A percentile compares a stretch with the other conserved stretches of the same genome.
Conservation (phyloP, 2,797 vertebrate genomes). For the Crossoptilon crossoptilon region DNA sequence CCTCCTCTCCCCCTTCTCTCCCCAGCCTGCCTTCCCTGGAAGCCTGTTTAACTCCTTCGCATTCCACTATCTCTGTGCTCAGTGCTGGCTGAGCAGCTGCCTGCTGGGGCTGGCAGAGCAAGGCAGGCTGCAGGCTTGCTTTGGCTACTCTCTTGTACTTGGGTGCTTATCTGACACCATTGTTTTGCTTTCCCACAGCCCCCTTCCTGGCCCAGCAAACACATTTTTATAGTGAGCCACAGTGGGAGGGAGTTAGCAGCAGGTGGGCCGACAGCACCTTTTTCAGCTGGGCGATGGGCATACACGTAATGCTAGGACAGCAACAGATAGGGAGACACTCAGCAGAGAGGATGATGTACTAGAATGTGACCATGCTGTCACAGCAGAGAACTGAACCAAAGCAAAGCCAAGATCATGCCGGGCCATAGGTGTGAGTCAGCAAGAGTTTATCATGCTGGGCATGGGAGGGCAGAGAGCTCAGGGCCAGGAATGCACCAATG, state of each 20-base stretch:
- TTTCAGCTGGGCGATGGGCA: neutral
- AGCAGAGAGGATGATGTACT: neutral
- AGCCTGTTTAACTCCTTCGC: slow-evolving; percentile 9
- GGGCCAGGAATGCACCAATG: neutral
- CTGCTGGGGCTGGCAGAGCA: neutral
- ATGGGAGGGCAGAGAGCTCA: neutral
- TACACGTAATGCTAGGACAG: neutral
- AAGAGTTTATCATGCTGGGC: neutral
- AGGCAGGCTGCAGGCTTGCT: neutral
- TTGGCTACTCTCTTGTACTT: fast-evolving
- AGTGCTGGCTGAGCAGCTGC: neutral
- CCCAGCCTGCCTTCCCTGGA: neutral
- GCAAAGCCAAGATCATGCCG: neutral
- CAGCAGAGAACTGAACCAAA: neutral
- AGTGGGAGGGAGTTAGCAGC: neutral
- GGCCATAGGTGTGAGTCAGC: neutral
- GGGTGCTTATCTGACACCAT: neutral
- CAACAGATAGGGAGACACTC: neutral
- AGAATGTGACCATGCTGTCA: neutral
- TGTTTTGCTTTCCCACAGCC: neutral
- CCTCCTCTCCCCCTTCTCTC: neutral
- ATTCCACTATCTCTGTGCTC: neutral
- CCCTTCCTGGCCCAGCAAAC: neutral
- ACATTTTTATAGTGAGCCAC: neutral
- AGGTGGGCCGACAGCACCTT: neutral